Evolutionary conservation across 2,113 vertebrate genomes (phyloP), one percentile per base, ranked within the genome.

Genomic region (Montifringilla adamsi): DNA sequence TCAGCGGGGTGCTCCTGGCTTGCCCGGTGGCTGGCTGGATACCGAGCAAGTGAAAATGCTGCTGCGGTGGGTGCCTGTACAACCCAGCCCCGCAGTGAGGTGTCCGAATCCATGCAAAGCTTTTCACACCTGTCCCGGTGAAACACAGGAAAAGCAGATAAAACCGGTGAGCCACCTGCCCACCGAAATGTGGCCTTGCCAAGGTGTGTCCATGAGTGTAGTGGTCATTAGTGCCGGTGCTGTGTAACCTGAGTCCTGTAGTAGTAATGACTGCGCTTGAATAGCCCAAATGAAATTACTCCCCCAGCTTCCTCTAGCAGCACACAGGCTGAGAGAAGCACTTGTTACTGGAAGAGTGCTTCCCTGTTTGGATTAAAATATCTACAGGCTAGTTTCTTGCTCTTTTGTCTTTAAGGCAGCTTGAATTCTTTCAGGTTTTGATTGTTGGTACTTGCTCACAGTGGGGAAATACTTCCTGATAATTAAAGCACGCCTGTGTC

Each of bases 151-250:
- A 28, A 15, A 70, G n/a, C n/a, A 19, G 27, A 7, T 7, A 16
- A 63, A 73, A 23, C 13, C 6, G 30, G 11, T 0, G 2, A 21
- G 35, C 13, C 18, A 15, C 10, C 15, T 22, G 8, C 6, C 26
- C 27, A 26, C 15, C 0, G 1, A 74, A 39, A 37, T 3, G n/a
- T 16, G 68, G 3, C 52, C 0, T 0, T 17, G 49, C 24, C 46
- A 2, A 28, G 13, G 18, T 4, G 4, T 11, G 39, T 31, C 49
- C 1, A 0, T 2, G 53, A 31, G 43, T 3, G 3, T 1, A 1
- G 18, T 3, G 53, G 44, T 26, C 35, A 8, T 43, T 37, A 2
- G 26, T 2, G 2, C 30, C 8, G 12, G 28, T 5, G 4, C 81
- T 46, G 2, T 6, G 0, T 7, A 23, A 15, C 49, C 28, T 30